Evolutionary conservation across 2,888 invertebrate genomes (phyloP), one percentile per base, ranked within the genome.

Genomic region (Mylabris sibirica): DNA sequence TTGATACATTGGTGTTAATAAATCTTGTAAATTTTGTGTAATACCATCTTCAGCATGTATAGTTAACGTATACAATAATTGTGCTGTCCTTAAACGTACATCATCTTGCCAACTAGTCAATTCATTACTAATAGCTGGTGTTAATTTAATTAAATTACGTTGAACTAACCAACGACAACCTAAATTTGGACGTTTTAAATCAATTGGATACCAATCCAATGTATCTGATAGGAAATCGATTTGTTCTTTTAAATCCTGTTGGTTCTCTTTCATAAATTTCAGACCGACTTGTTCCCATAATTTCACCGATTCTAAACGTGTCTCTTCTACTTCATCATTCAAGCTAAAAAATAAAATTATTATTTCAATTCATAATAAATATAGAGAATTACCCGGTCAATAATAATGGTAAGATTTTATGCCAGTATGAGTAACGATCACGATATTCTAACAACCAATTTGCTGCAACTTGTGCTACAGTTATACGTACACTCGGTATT

Each of bases 361-460:
- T 62, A 38, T 65, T 35, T n/a, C 62, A 65, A 34, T 64, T 63
- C 20, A 38, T n/a, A n/a, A 17, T 44, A 30, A 41, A 3, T 12
- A 59, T 35, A 34, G n/a, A 0, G 11, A 57, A 59, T 41, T 85
- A 91, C 91, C 96, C 92, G 59, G 96, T 95, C 41, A 98, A 85
- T 3, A 97, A 85, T 12, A 97, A 84, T 0, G 98, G 97, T 74
- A 98, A 87, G 77, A 97, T 88, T 75, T 92, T 91, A 81, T 93
- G 91, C 87, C 95, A 96, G 85, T 91, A 96, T 0, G 97, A 97
- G 82, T 98, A 98, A 75, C 97, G 87, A 82, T 98, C 97, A 64
- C 88, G 88, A 67, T 96, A 89, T 65, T 90, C 88, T 30, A 93
- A 81, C 82, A 96, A 87, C 94, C 96, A 94, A 59, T 88, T 86